phyloP scores from a whole-genome alignment of 37 sponge, comb jelly and placozoan species.

The Sycon ciliatum region DNA sequence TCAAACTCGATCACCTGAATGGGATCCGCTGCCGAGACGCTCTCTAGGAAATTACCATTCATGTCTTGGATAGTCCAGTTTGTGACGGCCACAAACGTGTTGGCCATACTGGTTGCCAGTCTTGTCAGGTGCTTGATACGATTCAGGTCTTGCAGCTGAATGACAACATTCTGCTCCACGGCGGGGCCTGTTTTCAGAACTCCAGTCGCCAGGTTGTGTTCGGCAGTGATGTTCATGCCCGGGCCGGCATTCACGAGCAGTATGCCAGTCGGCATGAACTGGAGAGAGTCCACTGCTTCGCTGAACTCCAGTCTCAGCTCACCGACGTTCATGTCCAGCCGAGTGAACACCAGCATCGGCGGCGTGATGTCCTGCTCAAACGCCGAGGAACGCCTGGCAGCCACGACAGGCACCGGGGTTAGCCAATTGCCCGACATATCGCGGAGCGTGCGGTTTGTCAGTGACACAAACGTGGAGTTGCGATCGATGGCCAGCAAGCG shows the following conservation, averaged over 20 bases:
- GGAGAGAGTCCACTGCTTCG: too few species aligned
- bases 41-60: slow-evolving; percentile 58
- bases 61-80: slow-evolving; percentile 50
- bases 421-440: slow-evolving; percentile 67
- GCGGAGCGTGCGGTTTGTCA: slow-evolving; percentile 28
- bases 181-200: too few species aligned
- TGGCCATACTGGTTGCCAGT: slow-evolving; percentile 42
- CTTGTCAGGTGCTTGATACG: background rate
- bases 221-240: too few species aligned
- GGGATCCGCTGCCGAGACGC: slow-evolving; percentile 19
- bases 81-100: slow-evolving; percentile 60
- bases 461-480: slow-evolving; percentile 56
- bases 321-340: slow-evolving; percentile 56
- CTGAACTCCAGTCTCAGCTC: slow-evolving; percentile 51
- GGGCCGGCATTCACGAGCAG: too few species aligned
- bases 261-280: too few species aligned
- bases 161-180: too few species aligned
- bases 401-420: too few species aligned
- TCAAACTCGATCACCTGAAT: slow-evolving; percentile 25
- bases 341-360: too few species aligned
- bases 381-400: too few species aligned
- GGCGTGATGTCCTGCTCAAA: too few species aligned
- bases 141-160: background rate
- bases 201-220: too few species aligned
- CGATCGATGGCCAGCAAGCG: too few species aligned